Percentiles rank a stretch among this genome's conserved stretches.
phyloP scores from a whole-genome alignment of 2,113 vertebrate species.

The Trematomus loennbergii region DNA sequence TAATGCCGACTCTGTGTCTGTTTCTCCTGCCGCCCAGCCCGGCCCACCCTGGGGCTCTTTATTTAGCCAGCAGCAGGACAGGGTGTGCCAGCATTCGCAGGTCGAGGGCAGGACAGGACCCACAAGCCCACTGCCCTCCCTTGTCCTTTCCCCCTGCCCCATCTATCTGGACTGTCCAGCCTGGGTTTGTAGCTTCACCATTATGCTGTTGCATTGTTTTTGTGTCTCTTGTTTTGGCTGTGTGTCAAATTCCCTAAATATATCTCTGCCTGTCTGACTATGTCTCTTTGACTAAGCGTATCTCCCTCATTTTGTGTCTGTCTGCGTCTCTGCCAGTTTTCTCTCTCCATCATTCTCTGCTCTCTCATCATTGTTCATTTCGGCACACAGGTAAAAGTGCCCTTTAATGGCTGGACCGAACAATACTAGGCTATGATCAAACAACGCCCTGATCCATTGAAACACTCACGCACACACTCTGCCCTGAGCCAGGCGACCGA shows the following conservation, averaged over 20 bases:
- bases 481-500: conserved; percentile 34
- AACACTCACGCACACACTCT: conserved; percentile 37
- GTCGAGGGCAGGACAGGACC: conserved; percentile 83
- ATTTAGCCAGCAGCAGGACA: conserved; percentile 81
- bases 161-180: conserved; percentile 58
- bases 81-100: conserved; percentile 83
- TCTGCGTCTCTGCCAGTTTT: background rate
- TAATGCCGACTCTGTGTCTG: conserved; percentile 87
- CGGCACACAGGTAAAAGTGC: conserved; percentile 31
- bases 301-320: conserved; percentile 7
- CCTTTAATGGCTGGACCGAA: conserved; percentile 42
- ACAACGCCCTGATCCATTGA: conserved; percentile 54
- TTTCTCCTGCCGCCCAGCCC: conserved; percentile 78
- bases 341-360: conserved; percentile 7
- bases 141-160: conserved; percentile 10
- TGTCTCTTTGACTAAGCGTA: conserved; percentile 4
- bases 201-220: conserved; percentile 39
- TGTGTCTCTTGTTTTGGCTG: conserved; percentile 28
- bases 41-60: conserved; percentile 82
- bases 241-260: conserved; percentile 8
- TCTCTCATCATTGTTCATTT: conserved; percentile 37
- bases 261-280: conserved; percentile 7
- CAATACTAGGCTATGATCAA: conserved; percentile 56
- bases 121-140: conserved; percentile 66
- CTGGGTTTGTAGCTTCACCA: conserved; percentile 27